Percentiles rank a stretch among this genome's conserved stretches.
Conservation (phyloP, 2,888 invertebrate genomes). For the Campoplex nolae region DNA sequence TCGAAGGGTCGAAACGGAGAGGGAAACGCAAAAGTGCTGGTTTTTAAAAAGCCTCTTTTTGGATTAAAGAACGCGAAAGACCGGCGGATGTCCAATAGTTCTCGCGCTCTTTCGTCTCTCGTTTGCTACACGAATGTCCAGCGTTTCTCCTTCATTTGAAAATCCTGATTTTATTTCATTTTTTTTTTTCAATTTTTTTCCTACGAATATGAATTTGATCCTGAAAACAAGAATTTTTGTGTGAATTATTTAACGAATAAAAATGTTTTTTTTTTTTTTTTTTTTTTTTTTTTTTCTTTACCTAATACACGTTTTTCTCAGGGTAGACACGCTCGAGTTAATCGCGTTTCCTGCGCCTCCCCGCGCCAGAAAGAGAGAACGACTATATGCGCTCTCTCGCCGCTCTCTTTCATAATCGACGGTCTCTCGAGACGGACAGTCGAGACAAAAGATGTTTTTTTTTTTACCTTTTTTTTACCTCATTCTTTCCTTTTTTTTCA, state of each 20-base stretch:
- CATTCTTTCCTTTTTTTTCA: slow-evolving; percentile 34
- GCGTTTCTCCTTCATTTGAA: neutral
- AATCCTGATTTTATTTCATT: neutral
- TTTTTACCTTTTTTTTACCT: slow-evolving; percentile 55
- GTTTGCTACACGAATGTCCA: slow-evolving; percentile 23
- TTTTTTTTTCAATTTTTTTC: neutral
- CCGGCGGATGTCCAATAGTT: slow-evolving; percentile 78
- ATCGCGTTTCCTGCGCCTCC: slow-evolving; percentile 66
- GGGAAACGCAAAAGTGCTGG: slow-evolving; percentile 33
- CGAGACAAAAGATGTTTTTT: slow-evolving; percentile 65
- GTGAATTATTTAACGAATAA: slow-evolving; percentile 13
- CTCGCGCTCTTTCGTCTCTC: slow-evolving; percentile 33
- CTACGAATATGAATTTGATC: neutral
- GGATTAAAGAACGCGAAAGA: slow-evolving; percentile 78
- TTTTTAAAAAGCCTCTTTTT: slow-evolving; percentile 65
- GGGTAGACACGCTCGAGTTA: slow-evolving; percentile 66
- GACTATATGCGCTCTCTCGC: slow-evolving; percentile 20
- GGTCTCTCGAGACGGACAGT: slow-evolving; percentile 64
- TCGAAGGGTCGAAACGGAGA: slow-evolving; percentile 57
- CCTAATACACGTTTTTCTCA: slow-evolving; percentile 62
- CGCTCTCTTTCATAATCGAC: slow-evolving; percentile 57
- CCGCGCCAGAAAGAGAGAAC: slow-evolving; percentile 34
- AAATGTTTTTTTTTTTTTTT: slow-evolving; percentile 29
- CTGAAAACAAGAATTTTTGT: neutral
- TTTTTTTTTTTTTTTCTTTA: slow-evolving; percentile 3